Percentiles rank a stretch among this genome's conserved stretches.
phyloP scores from a whole-genome alignment of 2,888 invertebrate species.

The Harpalus rubripes region DNA sequence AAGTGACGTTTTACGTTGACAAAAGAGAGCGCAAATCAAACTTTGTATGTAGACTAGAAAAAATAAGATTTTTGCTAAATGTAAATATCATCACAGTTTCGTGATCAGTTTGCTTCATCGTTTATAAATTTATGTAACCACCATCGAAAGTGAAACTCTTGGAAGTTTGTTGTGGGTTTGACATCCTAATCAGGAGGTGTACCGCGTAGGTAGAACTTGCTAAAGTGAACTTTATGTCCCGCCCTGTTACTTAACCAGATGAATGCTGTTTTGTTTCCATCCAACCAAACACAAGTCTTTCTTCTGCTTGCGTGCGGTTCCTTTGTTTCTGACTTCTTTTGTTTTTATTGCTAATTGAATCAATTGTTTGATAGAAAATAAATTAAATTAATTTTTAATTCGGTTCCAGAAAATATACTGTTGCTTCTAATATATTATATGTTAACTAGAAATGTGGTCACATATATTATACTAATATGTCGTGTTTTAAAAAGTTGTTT shows the following conservation, averaged over 20 bases:
- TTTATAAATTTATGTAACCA: neutral
- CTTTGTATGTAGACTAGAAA: too few relatives aligned
- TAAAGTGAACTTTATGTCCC: constrained; percentile 39
- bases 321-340: constrained; percentile 5
- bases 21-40: too few relatives aligned
- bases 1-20: too few relatives aligned
- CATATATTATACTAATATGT: neutral
- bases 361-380: neutral
- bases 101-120: neutral
- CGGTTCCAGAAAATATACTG: too few relatives aligned
- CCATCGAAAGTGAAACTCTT: constrained; percentile 21
- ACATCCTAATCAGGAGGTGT: constrained; percentile 49
- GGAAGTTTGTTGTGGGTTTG: constrained; percentile 6
- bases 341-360: constrained; percentile 1
- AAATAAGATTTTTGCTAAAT: too few relatives aligned
- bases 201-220: constrained; percentile 29
- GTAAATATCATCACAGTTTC: too few relatives aligned
- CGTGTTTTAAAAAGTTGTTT: constrained; percentile 31
- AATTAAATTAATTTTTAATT: neutral
- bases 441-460: neutral
- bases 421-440: too few relatives aligned
- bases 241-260: constrained; percentile 38
- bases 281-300: neutral
- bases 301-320: neutral
- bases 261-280: constrained; percentile 14